A percentile compares a stretch with the other conserved stretches of the same genome.
Evolutionary conservation across 2,888 invertebrate genomes (phyloP).

Genomic region (Amorpha juglandis): DNA sequence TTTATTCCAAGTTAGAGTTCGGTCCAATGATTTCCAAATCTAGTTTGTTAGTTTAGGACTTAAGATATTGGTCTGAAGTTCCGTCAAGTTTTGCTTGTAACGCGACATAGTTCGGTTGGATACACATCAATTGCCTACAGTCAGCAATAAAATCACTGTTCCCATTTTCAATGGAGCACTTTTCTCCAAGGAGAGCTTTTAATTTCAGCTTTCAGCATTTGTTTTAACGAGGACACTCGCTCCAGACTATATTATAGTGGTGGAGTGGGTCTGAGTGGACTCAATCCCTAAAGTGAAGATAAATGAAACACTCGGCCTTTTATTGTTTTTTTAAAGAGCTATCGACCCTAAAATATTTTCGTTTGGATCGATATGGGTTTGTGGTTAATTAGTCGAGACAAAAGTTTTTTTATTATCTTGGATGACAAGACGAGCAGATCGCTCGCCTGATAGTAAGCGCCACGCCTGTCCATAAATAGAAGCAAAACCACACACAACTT

Average conservation of each 20-base stretch:
- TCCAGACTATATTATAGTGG: constrained; percentile 17
- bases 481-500: no score
- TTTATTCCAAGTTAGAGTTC: constrained; percentile 51
- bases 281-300: constrained; percentile 15
- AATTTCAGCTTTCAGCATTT: constrained; percentile 26
- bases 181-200: constrained; percentile 25
- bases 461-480: no score
- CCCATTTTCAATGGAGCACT: constrained; percentile 21
- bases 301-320: constrained; percentile 25
- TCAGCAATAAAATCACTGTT: constrained; percentile 23
- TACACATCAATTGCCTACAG: constrained; percentile 26
- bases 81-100: constrained; percentile 37
- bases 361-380: background rate
- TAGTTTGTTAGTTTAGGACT: constrained; percentile 67
- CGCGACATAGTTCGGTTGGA: constrained; percentile 25
- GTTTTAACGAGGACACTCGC: constrained; percentile 25
- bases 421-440: no score
- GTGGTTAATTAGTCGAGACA: background rate
- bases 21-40: constrained; percentile 61
- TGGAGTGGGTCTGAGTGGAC: constrained; percentile 10
- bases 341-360: background rate
- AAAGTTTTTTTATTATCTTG: background rate
- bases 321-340: constrained; percentile 16
- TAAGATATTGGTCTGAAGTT: constrained; percentile 52
- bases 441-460: no score